A percentile compares a stretch with the other conserved stretches of the same genome.
Conservation (phyloP, 2,888 invertebrate genomes). For the Stictocephala bisonia region DNA sequence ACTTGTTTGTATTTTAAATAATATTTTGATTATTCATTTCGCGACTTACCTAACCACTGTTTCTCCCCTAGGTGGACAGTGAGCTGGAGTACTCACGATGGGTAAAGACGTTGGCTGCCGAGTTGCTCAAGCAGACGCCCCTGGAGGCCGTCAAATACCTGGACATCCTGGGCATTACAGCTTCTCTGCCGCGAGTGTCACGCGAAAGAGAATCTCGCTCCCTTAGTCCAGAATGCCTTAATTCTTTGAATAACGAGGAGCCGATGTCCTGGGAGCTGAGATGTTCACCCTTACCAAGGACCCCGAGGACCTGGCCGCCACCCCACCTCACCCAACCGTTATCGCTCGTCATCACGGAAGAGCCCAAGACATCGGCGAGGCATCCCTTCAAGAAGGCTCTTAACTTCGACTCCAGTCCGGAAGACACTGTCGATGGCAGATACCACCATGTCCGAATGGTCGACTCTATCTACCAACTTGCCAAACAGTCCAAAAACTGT, state of each 20-base stretch:
- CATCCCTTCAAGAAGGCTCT: slow-evolving; percentile 3
- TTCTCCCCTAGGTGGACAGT: slow-evolving; percentile 71
- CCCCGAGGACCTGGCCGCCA: slow-evolving; percentile 9
- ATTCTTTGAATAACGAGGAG: slow-evolving; percentile 25
- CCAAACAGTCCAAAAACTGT: slow-evolving; percentile 5
- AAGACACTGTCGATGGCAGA: not conserved
- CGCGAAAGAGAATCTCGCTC: slow-evolving; percentile 46
- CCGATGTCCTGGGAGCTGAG: slow-evolving; percentile 16
- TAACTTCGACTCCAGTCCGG: slow-evolving; percentile 12
- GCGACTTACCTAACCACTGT: too few species aligned
- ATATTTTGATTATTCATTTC: too few species aligned
- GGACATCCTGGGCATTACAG: slow-evolving; percentile 75
- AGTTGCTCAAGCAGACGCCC: slow-evolving; percentile 80
- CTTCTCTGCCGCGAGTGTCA: slow-evolving; percentile 36
- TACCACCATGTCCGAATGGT: not conserved
- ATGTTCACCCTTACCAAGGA: slow-evolving; percentile 5
- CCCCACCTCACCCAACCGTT: slow-evolving; percentile 27
- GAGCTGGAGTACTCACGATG: slow-evolving; percentile 78
- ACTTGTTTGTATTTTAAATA: too few species aligned
- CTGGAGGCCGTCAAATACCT: slow-evolving; percentile 72
- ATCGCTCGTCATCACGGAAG: slow-evolving; percentile 33
- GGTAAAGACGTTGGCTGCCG: slow-evolving; percentile 80
- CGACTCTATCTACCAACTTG: not conserved
- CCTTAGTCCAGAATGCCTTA: slow-evolving; percentile 52
- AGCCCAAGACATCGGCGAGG: not conserved